Conservation (phyloP, 2,113 vertebrate genomes). For the Typhlomys cinereus region DNA sequence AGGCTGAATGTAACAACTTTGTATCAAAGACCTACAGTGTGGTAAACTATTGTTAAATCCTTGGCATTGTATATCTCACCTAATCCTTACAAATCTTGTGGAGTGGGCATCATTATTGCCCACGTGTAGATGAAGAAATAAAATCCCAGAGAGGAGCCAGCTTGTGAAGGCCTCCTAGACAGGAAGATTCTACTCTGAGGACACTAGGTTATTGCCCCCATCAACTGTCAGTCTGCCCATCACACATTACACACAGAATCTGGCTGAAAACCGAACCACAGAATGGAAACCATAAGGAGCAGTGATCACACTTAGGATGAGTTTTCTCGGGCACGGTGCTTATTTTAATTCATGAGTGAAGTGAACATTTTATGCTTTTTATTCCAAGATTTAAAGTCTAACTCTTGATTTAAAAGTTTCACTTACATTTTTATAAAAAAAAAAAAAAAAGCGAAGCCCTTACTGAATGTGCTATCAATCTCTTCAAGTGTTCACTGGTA, state of each 20-base stretch:
- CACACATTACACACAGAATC: not conserved
- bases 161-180: not conserved
- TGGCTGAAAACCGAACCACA: not conserved
- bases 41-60: not conserved
- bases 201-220: not conserved
- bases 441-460: not conserved
- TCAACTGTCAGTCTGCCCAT: not conserved
- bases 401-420: not conserved
- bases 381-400: slow-evolving; percentile 2
- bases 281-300: not conserved
- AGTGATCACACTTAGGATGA: not conserved
- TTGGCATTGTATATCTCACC: not conserved
- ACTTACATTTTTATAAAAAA: not conserved
- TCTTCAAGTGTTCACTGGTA: not conserved
- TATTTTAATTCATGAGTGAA: not conserved
- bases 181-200: not conserved
- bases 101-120: not conserved
- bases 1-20: not conserved
- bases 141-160: not conserved
- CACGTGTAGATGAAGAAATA: not conserved
- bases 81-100: not conserved
- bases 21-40: not conserved
- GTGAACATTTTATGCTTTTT: not conserved
- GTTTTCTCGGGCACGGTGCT: not conserved
- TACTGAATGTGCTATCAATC: too few relatives aligned